Percentiles rank a stretch among this genome's conserved stretches.
These are phyloP conservation scores for Raja brachyura DNA, from an alignment of 2,113 vertebrate species.

Conservation along the genomic window DNA sequence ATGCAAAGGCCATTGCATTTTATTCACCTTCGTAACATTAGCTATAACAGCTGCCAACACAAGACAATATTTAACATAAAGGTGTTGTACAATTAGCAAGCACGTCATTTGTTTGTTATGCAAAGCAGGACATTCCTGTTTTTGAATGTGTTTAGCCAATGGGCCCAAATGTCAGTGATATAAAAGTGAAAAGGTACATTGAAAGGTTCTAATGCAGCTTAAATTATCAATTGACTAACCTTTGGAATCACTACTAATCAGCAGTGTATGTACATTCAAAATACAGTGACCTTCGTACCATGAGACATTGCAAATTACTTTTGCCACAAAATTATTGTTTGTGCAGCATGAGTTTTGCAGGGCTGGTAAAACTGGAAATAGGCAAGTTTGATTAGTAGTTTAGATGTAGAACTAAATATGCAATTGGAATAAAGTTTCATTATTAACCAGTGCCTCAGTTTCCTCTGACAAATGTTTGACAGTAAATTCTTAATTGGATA, in stretches of 20 bases:
- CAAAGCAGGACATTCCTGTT: neutral
- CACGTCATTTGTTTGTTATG: neutral
- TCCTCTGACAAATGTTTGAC: neutral
- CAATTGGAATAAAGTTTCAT: no score
- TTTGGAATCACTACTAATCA: neutral
- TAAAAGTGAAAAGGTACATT: neutral
- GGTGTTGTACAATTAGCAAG: neutral
- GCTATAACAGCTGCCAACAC: neutral
- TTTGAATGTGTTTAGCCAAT: neutral
- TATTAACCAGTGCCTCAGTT: no score
- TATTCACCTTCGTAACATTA: neutral
- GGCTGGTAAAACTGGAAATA: no score
- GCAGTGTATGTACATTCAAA: neutral
- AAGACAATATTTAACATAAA: neutral
- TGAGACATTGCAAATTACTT: no score
- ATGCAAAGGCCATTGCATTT: neutral
- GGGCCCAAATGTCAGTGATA: neutral
- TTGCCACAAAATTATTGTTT: no score
- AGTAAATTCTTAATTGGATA: neutral
- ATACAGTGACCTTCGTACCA: neutral
- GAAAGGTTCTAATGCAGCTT: neutral
- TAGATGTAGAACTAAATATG: no score
- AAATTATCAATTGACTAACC: neutral
- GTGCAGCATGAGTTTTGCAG: no score
- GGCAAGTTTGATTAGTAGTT: no score